A percentile compares a stretch with the other conserved stretches of the same genome.
Evolutionary conservation across 2,888 invertebrate genomes (phyloP).

Genomic region (Metallyticus violacea): DNA sequence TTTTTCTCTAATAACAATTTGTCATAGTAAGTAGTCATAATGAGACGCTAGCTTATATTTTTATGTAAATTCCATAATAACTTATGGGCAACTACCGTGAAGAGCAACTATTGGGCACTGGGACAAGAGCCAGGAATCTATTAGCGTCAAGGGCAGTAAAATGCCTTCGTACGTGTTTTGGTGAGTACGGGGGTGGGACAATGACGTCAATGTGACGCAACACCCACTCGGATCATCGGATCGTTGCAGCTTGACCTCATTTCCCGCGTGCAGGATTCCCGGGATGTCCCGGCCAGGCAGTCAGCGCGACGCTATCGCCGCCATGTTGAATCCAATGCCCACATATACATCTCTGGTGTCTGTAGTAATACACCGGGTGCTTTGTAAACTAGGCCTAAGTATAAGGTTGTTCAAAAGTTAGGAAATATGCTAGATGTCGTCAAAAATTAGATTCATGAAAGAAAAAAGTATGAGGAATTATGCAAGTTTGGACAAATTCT

Average conservation of each 20-base stretch:
- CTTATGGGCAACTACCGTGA: too few species aligned
- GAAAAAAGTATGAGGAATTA: too few species aligned
- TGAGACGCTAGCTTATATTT: too few species aligned
- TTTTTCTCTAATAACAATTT: too few species aligned
- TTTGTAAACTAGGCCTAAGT: too few species aligned
- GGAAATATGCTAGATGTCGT: too few species aligned
- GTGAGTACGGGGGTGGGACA: neutral
- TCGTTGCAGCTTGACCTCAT: conserved; percentile 16
- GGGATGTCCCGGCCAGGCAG: neutral
- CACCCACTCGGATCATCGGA: neutral
- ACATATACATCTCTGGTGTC: neutral
- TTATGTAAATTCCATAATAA: too few species aligned
- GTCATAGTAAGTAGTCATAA: too few species aligned
- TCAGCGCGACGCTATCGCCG: neutral
- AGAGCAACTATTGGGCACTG: neutral
- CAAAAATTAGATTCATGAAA: too few species aligned
- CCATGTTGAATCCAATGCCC: neutral
- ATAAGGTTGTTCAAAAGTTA: too few species aligned
- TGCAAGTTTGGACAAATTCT: too few species aligned
- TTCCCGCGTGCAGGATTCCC: conserved; percentile 13
- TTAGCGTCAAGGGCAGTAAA: too few species aligned
- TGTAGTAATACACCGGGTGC: neutral
- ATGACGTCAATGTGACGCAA: conserved; percentile 18
- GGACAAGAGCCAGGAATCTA: neutral
- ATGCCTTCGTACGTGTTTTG: neutral